Percentiles rank a stretch among this genome's conserved stretches.
Conservation (phyloP, 2,113 vertebrate genomes). For the mouse (Mus musculus) region GRCm39 chr5:55634001-55634500, state of each 20-base stretch:
- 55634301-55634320: constrained; percentile 33
- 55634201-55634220: fast-evolving
- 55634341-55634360: constrained; percentile 32
- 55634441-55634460: constrained; percentile 75
- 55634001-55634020: not conserved
- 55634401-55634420: constrained; percentile 55
- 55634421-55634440: constrained; percentile 59
- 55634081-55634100: not conserved
- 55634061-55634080: not conserved
- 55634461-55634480: constrained; percentile 82
- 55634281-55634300: constrained; percentile 51
- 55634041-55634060: not conserved
- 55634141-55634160: constrained; percentile 5
- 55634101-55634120: not conserved
- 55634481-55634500: constrained; percentile 66
- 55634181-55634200: constrained; percentile 1
- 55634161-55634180: constrained; percentile 16
- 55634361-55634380: not conserved
- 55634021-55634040: not conserved
- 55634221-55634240: not conserved
- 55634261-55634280: not conserved
- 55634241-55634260: constrained; percentile 18
- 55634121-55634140: not conserved
- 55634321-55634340: constrained; percentile 30
- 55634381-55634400: not conserved